A percentile compares a stretch with the other conserved stretches of the same genome.
Evolutionary conservation across 64 coral and sea anemone genomes (phyloP).

Genomic region (Porites lutea): DNA sequence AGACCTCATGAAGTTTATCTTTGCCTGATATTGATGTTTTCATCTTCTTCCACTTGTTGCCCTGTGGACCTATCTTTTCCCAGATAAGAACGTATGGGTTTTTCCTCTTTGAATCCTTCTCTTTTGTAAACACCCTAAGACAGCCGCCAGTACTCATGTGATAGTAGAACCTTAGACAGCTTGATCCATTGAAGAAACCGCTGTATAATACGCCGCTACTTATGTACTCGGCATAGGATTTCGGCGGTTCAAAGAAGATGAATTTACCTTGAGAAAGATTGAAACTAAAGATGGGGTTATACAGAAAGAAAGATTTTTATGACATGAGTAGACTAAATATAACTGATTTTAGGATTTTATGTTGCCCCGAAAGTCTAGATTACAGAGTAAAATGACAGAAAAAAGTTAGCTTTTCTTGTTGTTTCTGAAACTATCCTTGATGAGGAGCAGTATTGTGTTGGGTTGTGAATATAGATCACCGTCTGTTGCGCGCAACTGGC

Average conservation of each 20-base stretch:
- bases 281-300: background rate
- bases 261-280: background rate
- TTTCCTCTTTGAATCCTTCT: background rate
- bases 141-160: constrained; percentile 20
- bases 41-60: background rate
- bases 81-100: constrained; percentile 36
- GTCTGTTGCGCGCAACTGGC: too few species aligned
- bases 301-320: background rate
- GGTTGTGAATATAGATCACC: too few species aligned
- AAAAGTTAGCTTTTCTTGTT: too few species aligned
- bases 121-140: constrained; percentile 17
- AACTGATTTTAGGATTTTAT: too few species aligned
- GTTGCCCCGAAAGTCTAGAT: too few species aligned
- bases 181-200: constrained; percentile 19
- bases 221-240: background rate
- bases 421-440: too few species aligned
- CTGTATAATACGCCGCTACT: constrained; percentile 11
- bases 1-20: background rate
- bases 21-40: background rate
- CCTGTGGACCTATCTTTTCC: background rate
- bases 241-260: constrained; percentile 16
- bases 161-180: constrained; percentile 22
- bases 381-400: too few species aligned
- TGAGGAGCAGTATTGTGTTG: too few species aligned
- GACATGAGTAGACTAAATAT: too few species aligned